These are phyloP conservation scores for Empis stercorea DNA, from an alignment of 2,888 invertebrate species.

Conservation along the genomic window DNA sequence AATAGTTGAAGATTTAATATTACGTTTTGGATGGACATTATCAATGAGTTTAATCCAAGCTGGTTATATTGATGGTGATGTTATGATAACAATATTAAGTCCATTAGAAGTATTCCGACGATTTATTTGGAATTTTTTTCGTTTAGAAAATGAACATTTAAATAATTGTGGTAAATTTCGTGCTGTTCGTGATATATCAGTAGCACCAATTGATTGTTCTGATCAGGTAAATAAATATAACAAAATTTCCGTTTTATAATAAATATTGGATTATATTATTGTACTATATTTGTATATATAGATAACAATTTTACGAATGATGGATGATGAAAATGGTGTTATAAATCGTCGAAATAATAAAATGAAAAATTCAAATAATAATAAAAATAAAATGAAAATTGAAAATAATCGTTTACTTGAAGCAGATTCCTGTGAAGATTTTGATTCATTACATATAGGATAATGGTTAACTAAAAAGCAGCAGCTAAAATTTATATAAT, in stretches of 20 bases:
- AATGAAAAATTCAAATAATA: conserved; percentile 23
- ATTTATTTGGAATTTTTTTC: conserved; percentile 84
- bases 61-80: conserved; percentile 48
- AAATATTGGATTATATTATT: background rate
- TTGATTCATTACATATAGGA: conserved; percentile 13
- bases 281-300: conserved; percentile 21
- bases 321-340: conserved; percentile 36
- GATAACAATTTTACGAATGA: conserved; percentile 36
- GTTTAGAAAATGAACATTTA: conserved; percentile 77
- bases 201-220: conserved; percentile 61
- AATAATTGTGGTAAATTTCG: conserved; percentile 84
- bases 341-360: conserved; percentile 25
- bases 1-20: conserved; percentile 63
- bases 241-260: too few relatives aligned
- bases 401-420: conserved; percentile 29
- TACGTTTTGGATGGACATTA: conserved; percentile 67
- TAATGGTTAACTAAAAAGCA: too few relatives aligned
- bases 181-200: conserved; percentile 74
- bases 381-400: conserved; percentile 24
- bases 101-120: conserved; percentile 57
- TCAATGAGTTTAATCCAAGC: conserved; percentile 55
- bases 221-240: conserved; percentile 42
- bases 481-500: conserved; percentile 19
- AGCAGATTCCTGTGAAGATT: conserved; percentile 33
- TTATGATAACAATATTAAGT: conserved; percentile 51